phyloP scores from a whole-genome alignment of 2,113 vertebrate species.

The Amblyopsis rosae region DNA sequence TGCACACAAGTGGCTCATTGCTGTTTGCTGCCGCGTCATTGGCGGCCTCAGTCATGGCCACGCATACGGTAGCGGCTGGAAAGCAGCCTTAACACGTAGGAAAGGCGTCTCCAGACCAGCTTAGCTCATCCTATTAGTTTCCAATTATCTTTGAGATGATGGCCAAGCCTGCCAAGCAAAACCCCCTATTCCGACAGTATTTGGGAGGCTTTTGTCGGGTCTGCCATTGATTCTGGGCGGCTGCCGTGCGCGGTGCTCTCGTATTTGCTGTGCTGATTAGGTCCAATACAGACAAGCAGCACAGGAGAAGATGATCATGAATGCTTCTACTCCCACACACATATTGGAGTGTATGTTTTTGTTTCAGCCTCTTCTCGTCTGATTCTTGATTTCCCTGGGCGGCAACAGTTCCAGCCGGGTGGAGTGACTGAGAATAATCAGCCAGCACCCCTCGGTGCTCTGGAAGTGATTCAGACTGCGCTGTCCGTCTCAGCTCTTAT shows the following conservation, averaged over 20 bases:
- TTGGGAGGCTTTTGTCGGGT: constrained; percentile 25
- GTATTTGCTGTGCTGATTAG: constrained; percentile 42
- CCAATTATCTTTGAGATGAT: constrained; percentile 72
- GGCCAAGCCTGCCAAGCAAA: constrained; percentile 59
- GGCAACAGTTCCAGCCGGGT: constrained; percentile 20
- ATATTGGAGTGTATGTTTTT: constrained; percentile 1
- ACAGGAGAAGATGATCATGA: constrained; percentile 3
- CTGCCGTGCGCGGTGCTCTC: constrained; percentile 7
- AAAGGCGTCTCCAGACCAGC: constrained; percentile 51
- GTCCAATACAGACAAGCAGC: constrained; percentile 22
- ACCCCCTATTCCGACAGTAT: constrained; percentile 40
- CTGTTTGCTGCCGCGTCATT: constrained; percentile 63
- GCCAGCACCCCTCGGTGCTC: constrained; percentile 6
- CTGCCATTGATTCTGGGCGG: constrained; percentile 22
- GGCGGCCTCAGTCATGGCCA: constrained; percentile 51
- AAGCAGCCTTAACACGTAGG: constrained; percentile 43
- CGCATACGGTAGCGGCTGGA: constrained; percentile 42
- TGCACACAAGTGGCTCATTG: constrained; percentile 68
- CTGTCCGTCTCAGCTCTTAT: neutral
- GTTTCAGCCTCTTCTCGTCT: constrained; percentile 20
- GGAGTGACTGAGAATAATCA: constrained; percentile 24
- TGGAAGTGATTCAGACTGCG: too few relatives aligned
- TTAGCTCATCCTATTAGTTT: constrained; percentile 65
- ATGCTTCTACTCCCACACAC: constrained; percentile 1
- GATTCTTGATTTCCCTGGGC: constrained; percentile 44